These are phyloP conservation scores for Bolborhynchus lineola DNA, from an alignment of 2,113 vertebrate species.

Conservation along the genomic window DNA sequence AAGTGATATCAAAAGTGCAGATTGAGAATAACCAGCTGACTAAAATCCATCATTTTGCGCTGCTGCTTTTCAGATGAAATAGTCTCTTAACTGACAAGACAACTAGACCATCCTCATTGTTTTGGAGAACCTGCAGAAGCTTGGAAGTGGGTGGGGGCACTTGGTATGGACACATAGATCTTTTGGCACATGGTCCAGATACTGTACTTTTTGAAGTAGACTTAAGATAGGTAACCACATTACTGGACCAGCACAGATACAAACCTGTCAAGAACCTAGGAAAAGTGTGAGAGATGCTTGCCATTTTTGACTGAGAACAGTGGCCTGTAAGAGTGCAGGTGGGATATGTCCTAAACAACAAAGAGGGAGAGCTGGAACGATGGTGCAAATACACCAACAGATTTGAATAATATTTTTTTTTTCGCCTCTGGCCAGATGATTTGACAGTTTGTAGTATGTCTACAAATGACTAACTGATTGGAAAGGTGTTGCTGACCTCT, in stretches of 20 bases:
- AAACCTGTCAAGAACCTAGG: not conserved
- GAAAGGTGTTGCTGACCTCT: not conserved
- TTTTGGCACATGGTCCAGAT: not conserved
- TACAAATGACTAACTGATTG: not conserved
- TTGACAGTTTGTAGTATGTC: not conserved
- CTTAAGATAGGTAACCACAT: not conserved
- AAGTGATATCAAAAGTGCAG: not conserved
- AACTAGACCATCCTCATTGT: not conserved
- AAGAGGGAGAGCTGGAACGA: not conserved
- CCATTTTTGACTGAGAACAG: not conserved
- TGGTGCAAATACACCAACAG: not conserved
- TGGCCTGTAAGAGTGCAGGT: not conserved
- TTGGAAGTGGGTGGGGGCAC: not conserved
- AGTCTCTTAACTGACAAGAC: not conserved
- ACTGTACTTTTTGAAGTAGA: not conserved
- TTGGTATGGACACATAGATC: not conserved
- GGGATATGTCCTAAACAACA: not conserved
- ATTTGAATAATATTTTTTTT: not conserved
- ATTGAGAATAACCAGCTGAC: not conserved
- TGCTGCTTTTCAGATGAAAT: not conserved
- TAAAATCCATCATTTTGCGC: not conserved
- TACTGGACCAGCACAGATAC: not conserved
- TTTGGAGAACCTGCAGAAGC: not conserved
- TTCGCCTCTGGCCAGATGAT: not conserved
- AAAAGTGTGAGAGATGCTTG: not conserved